Base-by-base conservation (phyloP, 2,888 invertebrate species). In the Parasteatoda lunata region DNA sequence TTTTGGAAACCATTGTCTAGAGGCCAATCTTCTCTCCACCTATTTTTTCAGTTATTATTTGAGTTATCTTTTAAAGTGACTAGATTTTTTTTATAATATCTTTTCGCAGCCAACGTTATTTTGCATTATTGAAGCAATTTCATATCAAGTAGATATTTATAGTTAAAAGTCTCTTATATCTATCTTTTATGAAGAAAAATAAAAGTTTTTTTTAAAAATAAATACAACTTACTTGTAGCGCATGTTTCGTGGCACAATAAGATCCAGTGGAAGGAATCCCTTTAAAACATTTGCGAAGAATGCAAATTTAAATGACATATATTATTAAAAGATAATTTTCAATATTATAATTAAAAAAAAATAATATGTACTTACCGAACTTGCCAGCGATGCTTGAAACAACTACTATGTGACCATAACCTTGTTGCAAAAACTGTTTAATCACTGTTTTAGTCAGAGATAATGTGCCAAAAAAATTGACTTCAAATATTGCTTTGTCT, bases 321-420 rank as follows among this genome's bases (percentile, higher is more conserved):
- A n/a, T 8, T 30, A 30, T 30, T 1, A 30, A 30, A 30, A 30
- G 30, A 30, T 30, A 30, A 30, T 30, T 1, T 30, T 30, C 30
- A 30, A 30, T 30, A 30, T 30, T 30, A 30, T 30, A 1, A 30
- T 30, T 0, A 30, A 30, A 30, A 7, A n/a, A 59, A 59, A 4
- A 59, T 13, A 4, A 13, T 59, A 7, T 13, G 59, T 59, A 64
- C 90, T 79, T 15, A 91, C 92, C 92, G n/a, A 94, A 90, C 86
- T 96, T 92, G 9, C 96, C 96, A 7, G 95, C 95, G 5, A 95
- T 90, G 91, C 96, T 96, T 0, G 96, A 95, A 15, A 94, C 95
- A 4, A 95, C 94, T 0, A 95, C 96, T 69, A 97, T 91, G 88
- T 96, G 96, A 0, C 96, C 96, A 13, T 78, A 90, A 69, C 11